Conservation (phyloP, 2,797 vertebrate species). For the Euthynnus affinis region DNA sequence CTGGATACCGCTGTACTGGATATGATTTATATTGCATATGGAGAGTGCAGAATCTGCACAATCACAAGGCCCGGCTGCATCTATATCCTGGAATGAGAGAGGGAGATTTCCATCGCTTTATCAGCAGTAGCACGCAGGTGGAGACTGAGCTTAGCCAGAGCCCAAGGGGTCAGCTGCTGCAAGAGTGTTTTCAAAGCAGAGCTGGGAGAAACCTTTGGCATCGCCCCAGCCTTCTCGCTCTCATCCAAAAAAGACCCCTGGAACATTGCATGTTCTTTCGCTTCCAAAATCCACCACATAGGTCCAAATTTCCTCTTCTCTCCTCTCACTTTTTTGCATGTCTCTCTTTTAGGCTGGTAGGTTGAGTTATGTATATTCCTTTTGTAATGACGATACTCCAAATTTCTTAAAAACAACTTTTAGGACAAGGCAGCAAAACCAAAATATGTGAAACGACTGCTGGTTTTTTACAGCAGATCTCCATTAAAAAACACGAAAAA, state of each 20-base stretch:
- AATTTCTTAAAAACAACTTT: conserved; percentile 71
- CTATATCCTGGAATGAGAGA: conserved; percentile 72
- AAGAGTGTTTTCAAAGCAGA: conserved; percentile 72
- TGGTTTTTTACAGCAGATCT: conserved; percentile 48
- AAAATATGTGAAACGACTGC: conserved; percentile 52
- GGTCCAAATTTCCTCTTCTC: conserved; percentile 84
- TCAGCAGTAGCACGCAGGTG: conserved; percentile 77
- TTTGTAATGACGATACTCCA: conserved; percentile 61
- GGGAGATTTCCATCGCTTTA: conserved; percentile 82
- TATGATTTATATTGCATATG: conserved; percentile 68
- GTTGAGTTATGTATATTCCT: conserved; percentile 67
- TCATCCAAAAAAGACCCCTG: conserved; percentile 57
- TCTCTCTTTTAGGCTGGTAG: conserved; percentile 50
- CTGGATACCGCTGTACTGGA: conserved; percentile 66
- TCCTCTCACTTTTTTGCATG: conserved; percentile 76
- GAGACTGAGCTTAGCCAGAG: conserved; percentile 63
- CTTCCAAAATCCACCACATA: conserved; percentile 84
- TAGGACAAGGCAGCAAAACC: conserved; percentile 49
- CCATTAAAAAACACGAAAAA: conserved; percentile 53
- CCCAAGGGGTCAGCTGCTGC: conserved; percentile 70
- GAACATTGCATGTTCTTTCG: conserved; percentile 53
- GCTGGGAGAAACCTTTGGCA: conserved; percentile 61
- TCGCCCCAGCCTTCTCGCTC: conserved; percentile 57
- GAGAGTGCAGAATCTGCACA: conserved; percentile 69
- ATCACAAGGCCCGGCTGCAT: conserved; percentile 82